Evolutionary conservation across 2,888 invertebrate genomes (phyloP).

Genomic region (Mystacides longicornis): DNA sequence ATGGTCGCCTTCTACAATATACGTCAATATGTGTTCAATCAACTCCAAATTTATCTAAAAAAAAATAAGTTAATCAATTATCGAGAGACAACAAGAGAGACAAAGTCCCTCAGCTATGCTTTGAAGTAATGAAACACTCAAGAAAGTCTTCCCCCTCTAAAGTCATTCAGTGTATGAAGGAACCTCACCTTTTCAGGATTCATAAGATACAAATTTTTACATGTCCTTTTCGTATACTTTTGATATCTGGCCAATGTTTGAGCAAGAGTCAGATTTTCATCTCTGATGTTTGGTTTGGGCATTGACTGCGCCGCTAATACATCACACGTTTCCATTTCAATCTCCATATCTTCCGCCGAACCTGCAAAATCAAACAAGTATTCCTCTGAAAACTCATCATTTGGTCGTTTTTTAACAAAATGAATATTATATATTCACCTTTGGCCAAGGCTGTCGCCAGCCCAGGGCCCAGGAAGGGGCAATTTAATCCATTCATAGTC

Average conservation of each 20-base stretch:
- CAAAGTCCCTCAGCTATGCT: no score
- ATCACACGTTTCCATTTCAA: constrained; percentile 58
- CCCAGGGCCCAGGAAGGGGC: no score
- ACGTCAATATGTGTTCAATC: constrained; percentile 61
- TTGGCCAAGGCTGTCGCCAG: no score
- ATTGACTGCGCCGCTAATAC: constrained; percentile 46
- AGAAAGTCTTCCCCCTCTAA: no score
- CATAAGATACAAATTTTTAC: constrained; percentile 69
- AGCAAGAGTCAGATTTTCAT: constrained; percentile 62
- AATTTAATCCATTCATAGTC: no score
- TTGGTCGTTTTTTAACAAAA: no score
- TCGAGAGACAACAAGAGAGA: neutral
- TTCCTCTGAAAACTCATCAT: no score
- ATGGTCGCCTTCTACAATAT: constrained; percentile 65
- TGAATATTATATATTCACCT: no score
- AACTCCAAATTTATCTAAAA: constrained; percentile 65
- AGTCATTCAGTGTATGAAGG: no score
- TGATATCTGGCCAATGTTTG: constrained; percentile 62
- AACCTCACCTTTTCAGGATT: constrained; percentile 56
- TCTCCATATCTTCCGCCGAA: constrained; percentile 44
- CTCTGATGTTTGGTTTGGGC: constrained; percentile 54
- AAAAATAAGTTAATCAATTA: neutral
- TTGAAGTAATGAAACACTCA: no score
- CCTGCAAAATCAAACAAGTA: constrained; percentile 12
- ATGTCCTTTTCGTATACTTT: constrained; percentile 53